A percentile compares a stretch with the other conserved stretches of the same genome.
These are phyloP conservation scores for Drosophila kohkoa DNA, from an alignment of 1,140 invertebrate genomes.

Conservation along the genomic window DNA sequence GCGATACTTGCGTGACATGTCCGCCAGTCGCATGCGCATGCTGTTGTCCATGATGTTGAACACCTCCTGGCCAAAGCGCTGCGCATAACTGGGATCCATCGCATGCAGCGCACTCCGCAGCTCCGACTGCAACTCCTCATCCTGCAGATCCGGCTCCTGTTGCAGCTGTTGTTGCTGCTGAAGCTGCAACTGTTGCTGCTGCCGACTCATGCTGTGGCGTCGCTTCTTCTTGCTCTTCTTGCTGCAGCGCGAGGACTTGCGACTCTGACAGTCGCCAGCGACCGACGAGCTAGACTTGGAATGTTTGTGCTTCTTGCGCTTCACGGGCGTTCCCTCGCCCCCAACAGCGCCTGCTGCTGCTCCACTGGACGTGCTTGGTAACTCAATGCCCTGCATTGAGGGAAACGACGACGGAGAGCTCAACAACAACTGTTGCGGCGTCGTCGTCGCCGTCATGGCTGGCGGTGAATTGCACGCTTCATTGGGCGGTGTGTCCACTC, in stretches of 20 bases:
- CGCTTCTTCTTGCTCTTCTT: constrained; percentile 83
- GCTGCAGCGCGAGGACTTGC: constrained; percentile 73
- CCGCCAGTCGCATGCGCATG: constrained; percentile 91
- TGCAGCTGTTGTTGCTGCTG: constrained; percentile 38
- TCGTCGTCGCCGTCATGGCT: neutral
- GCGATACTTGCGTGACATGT: constrained; percentile 92
- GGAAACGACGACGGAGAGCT: constrained; percentile 66
- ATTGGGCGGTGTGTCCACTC: constrained; percentile 20
- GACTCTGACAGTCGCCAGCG: constrained; percentile 54
- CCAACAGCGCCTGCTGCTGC: constrained; percentile 23
- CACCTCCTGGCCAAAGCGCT: constrained; percentile 85
- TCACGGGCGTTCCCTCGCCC: constrained; percentile 45
- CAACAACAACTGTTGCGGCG: neutral
- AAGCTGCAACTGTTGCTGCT: constrained; percentile 40
- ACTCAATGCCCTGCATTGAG: constrained; percentile 80
- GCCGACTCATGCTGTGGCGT: constrained; percentile 59
- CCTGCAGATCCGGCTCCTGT: constrained; percentile 72
- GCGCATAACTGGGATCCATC: constrained; percentile 71
- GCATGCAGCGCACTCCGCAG: constrained; percentile 68
- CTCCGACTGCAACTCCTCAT: constrained; percentile 84
- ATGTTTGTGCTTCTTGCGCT: constrained; percentile 84
- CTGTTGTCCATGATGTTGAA: constrained; percentile 92
- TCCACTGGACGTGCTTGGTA: constrained; percentile 62
- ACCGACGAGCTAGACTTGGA: constrained; percentile 80
- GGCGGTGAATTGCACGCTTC: constrained; percentile 11